phyloP scores from a whole-genome alignment of 2,113 vertebrate genomes.

The Gymnogyps californianus region DNA sequence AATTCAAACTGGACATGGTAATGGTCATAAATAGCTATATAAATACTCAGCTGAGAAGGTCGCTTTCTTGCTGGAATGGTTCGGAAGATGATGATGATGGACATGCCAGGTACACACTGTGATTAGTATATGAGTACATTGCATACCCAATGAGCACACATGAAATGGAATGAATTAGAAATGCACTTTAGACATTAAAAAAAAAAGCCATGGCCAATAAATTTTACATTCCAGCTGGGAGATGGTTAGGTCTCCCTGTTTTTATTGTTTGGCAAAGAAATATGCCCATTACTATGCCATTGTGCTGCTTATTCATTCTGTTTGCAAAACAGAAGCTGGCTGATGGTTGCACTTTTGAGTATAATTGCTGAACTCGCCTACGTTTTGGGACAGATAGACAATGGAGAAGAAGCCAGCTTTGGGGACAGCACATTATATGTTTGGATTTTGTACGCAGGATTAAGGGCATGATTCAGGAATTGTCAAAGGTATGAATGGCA shows the following conservation, averaged over 20 bases:
- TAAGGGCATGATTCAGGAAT: not conserved
- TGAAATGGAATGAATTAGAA: not conserved
- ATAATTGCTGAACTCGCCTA: not conserved
- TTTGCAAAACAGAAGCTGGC: not conserved
- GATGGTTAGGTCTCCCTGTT: not conserved
- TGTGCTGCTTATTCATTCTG: not conserved
- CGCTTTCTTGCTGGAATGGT: not conserved
- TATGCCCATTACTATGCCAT: not conserved
- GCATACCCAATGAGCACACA: not conserved
- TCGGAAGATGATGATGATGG: fast-evolving
- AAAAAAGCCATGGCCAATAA: not conserved
- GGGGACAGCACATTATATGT: not conserved
- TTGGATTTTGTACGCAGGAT: not conserved
- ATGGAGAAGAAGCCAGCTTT: not conserved
- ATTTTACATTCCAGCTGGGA: not conserved
- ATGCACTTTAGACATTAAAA: not conserved
- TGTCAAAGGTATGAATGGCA: not conserved
- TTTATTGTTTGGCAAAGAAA: not conserved
- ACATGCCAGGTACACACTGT: not conserved
- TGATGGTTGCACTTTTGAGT: not conserved
- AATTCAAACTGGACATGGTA: not conserved
- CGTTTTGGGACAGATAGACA: not conserved
- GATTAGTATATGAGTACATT: not conserved
- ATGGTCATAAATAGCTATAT: not conserved
- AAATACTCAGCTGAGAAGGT: not conserved